Evolutionary conservation across 2,797 vertebrate species (phyloP), one percentile per base, ranked within the genome.

Genomic region (Zenarchopterus dispar): DNA sequence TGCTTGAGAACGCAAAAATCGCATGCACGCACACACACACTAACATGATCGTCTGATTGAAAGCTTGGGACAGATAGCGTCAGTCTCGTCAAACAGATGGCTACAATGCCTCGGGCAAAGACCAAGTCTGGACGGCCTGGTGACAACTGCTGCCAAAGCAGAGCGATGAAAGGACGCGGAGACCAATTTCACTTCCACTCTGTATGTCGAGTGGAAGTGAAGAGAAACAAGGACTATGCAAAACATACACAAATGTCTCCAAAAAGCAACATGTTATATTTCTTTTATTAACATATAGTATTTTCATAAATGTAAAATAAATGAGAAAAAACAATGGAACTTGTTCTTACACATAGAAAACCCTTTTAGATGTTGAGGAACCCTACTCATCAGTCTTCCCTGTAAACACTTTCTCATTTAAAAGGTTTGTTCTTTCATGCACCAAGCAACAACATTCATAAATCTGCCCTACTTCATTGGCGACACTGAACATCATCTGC

Each of bases 81-180:
- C 63, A 55, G 75, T 68, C 75, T 78, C 53, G 39, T 78, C 45
- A 56, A 52, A 82, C 90, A 92, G 90, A 91, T 91, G 88, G 88
- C 81, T 73, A 69, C 80, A 71, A 67, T 31, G 84, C 89, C 84
- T 77, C 17, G 11, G 80, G 89, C 84, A 81, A 80, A 84, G 81
- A 87, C 73, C 75, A 61, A 84, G 83, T 83, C 81, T 86, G 86
- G 86, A 89, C 82, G 62, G 69, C 73, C 56, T 48, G 66, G 51
- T 66, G 70, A 81, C 84, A 82, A 86, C 82, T 80, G 81, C 80
- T 84, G 81, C 84, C 85, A 84, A 56, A 65, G 54, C 42, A 63
- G 53, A 72, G 22, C 50, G 62, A 67, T 41, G 56, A 79, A 48
- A 81, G 52, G 60, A 67, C 41, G 56, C 78, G 48, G 76, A 46